Base-by-base conservation (phyloP, 1,140 invertebrate genomes). In the Macrostomum lignano region DNA sequence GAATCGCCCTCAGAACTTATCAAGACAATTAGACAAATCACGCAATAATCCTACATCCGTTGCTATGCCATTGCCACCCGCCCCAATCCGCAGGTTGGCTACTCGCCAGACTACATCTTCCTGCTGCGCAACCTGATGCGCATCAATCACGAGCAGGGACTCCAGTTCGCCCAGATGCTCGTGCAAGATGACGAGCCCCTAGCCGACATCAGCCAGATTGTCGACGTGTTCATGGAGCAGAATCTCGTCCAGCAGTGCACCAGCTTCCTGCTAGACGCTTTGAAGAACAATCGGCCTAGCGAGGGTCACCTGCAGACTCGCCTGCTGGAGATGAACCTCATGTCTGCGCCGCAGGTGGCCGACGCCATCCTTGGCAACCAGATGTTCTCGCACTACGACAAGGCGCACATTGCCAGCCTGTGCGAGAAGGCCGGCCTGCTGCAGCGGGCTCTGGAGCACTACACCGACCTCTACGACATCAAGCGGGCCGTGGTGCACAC, bases 351-450 rank as follows among this genome's bases (percentile, higher is more conserved):
- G 3, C 84, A 94, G 60, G 86, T 98, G 22, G 91, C 91, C 11
- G 91, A 98, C 64, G 91, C 91, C 19, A 98, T 98, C 48, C 61
- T 98, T 9, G 79, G 84, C 33, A 96, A 96, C 60, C 76, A 88
- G 48, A 96, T 98, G 84, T 96, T 98, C 55, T 91, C 82, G 1
- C 84, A 98, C 55, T 98, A 98, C 54, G 88, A 98, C 60, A 66
- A 78, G 33, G 74, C 84, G 10, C 79, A 93, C 61, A 74, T 98
- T 43, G 91, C 88, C 4, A 84, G 94, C 57, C 66, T 98, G 6
- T 98, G 91, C 60, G 91, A 98, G 58, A 96, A 96, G 62, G 86
- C 88, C 21, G 88, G 86, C 3, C 62, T 98, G 1, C 49, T 94
- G 25, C 88, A 96, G 52, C 67, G 86, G 52, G 65, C 65, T 24